phyloP scores from a whole-genome alignment of 2,113 vertebrate species.

The Oophaga pumilio region DNA sequence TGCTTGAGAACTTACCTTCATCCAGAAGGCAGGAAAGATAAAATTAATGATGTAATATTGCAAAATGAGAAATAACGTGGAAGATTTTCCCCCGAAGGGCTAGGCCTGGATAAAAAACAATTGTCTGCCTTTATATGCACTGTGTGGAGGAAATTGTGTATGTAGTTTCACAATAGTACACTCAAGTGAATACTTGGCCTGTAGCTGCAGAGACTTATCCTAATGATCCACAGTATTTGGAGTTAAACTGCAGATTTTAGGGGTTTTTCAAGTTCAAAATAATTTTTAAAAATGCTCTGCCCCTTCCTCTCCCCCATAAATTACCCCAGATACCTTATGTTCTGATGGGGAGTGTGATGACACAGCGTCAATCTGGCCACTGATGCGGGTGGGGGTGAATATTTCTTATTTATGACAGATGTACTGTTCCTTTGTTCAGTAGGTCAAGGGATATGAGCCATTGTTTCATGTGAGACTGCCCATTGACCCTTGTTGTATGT shows the following conservation, averaged over 20 bases:
- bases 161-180: neutral
- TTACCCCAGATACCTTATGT: no score
- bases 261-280: no score
- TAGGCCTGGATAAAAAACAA: neutral
- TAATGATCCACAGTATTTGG: neutral
- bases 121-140: neutral
- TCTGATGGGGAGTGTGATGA: no score
- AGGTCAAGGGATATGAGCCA: no score
- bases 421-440: no score
- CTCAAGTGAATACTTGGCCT: neutral
- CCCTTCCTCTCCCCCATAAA: no score
- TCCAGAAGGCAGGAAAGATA: conserved; percentile 37
- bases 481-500: no score
- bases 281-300: no score
- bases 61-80: neutral
- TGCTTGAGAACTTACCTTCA: conserved; percentile 11
- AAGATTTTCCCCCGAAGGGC: conserved; percentile 1
- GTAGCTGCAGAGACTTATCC: neutral
- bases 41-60: conserved; percentile 51
- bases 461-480: no score
- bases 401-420: no score
- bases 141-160: neutral
- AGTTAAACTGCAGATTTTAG: neutral
- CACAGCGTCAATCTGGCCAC: no score
- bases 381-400: no score